Percentiles rank a stretch among this genome's conserved stretches.
Conservation (phyloP, 92 coral and sea anemone species). For the Nematostella vectensis region DNA sequence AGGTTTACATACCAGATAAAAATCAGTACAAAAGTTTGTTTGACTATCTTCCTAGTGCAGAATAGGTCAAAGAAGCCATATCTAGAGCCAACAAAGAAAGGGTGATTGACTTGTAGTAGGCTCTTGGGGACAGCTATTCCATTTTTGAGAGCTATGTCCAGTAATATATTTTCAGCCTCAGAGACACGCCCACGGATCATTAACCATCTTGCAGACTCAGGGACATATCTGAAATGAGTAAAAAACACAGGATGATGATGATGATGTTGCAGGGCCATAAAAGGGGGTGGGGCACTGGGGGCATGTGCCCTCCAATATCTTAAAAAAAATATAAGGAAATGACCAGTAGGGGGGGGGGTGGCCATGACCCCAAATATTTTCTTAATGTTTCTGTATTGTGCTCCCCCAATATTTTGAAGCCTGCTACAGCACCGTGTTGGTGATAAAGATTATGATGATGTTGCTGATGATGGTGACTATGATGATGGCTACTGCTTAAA, state of each 20-base stretch:
- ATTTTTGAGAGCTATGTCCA: slow-evolving; percentile 83
- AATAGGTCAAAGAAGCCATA: slow-evolving; percentile 84
- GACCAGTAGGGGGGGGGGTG: too few relatives aligned
- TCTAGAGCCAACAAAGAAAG: slow-evolving; percentile 68
- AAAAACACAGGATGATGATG: background rate
- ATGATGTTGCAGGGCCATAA: too few relatives aligned
- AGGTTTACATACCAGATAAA: slow-evolving; percentile 83
- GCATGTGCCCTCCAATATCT: too few relatives aligned
- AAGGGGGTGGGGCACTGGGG: too few relatives aligned
- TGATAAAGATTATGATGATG: too few relatives aligned
- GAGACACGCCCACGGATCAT: slow-evolving; percentile 88
- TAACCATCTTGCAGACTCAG: slow-evolving; percentile 97
- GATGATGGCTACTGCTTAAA: too few relatives aligned
- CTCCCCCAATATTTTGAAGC: too few relatives aligned
- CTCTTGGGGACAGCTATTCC: slow-evolving; percentile 94
- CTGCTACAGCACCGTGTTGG: too few relatives aligned
- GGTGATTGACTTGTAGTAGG: slow-evolving; percentile 85
- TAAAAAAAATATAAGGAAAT: too few relatives aligned
- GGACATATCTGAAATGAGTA: slow-evolving; percentile 55
- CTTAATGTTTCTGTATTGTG: too few relatives aligned
- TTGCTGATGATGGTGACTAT: too few relatives aligned
- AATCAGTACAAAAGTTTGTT: slow-evolving; percentile 59
- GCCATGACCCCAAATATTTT: too few relatives aligned
- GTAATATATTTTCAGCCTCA: slow-evolving; percentile 87
- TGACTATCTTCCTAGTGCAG: slow-evolving; percentile 62